Percentiles rank a stretch among this genome's conserved stretches.
Evolutionary conservation across 1,140 invertebrate species (phyloP).

Genomic region (Drosophila tristis): DNA sequence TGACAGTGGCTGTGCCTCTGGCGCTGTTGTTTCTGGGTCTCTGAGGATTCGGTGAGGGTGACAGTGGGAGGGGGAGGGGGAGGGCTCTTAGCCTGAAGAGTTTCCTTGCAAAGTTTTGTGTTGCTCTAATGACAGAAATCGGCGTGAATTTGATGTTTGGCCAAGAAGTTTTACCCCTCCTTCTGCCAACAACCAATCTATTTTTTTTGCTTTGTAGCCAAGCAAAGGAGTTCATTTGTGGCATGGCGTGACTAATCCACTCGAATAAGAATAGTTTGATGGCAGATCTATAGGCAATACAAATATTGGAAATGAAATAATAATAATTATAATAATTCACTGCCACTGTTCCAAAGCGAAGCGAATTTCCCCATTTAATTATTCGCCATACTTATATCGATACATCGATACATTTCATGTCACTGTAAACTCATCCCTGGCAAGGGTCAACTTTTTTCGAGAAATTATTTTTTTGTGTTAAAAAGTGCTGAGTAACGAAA

Average conservation of each 20-base stretch:
- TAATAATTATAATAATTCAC: too few relatives aligned
- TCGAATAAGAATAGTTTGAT: too few relatives aligned
- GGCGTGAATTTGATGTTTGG: constrained; percentile 76
- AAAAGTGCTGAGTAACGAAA: not conserved
- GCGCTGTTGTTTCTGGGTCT: not conserved
- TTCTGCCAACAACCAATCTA: not conserved
- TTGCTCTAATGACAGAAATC: constrained; percentile 77
- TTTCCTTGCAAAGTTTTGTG: constrained; percentile 59
- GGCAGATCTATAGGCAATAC: too few relatives aligned
- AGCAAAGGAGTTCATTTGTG: too few relatives aligned
- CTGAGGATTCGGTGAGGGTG: not conserved
- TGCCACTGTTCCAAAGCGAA: too few relatives aligned
- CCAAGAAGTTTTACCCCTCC: constrained; percentile 42
- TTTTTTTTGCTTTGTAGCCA: constrained; percentile 30
- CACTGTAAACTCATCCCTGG: too few relatives aligned
- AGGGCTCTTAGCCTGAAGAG: constrained; percentile 42
- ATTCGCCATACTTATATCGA: too few relatives aligned
- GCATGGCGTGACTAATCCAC: too few relatives aligned
- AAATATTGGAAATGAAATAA: too few relatives aligned
- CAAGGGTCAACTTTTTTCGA: too few relatives aligned
- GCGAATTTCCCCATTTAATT: too few relatives aligned
- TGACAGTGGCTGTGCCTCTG: constrained; percentile 50
- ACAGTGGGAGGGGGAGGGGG: not conserved
- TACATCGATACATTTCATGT: too few relatives aligned
- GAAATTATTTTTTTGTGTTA: not conserved